Evolutionary conservation across 2,113 vertebrate genomes (phyloP).

Genomic region (Crocuta crocuta): DNA sequence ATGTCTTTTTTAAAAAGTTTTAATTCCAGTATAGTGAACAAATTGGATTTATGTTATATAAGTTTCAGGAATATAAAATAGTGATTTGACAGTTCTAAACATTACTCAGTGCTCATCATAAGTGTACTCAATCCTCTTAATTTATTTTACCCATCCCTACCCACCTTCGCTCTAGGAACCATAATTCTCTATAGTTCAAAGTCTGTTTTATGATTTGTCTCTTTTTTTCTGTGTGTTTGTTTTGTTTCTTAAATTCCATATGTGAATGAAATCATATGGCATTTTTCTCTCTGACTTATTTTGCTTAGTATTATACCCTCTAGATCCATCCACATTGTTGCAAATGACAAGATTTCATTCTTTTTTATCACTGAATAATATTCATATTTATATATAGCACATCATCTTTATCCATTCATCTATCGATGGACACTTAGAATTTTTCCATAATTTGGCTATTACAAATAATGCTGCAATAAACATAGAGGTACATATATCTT

Average conservation of each 20-base stretch:
- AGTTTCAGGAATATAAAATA: background rate
- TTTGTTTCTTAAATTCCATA: background rate
- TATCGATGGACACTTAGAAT: background rate
- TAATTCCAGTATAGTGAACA: background rate
- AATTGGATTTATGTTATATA: background rate
- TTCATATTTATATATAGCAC: background rate
- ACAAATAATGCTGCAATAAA: background rate
- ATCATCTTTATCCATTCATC: background rate
- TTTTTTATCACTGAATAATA: background rate
- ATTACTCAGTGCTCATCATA: background rate
- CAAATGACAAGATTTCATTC: background rate
- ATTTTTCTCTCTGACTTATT: background rate
- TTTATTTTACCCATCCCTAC: background rate
- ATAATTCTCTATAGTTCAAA: background rate
- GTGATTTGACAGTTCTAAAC: background rate
- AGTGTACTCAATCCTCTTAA: background rate
- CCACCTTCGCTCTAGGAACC: background rate
- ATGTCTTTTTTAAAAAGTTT: background rate
- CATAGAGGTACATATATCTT: background rate
- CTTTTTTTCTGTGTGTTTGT: background rate
- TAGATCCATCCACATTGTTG: background rate
- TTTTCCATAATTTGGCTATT: background rate
- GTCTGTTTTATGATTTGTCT: background rate
- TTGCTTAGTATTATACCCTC: background rate
- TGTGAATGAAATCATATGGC: background rate